These are phyloP conservation scores for Parauchenoglanis ngamensis DNA, from an alignment of 2,797 vertebrate genomes.

Conservation along the genomic window DNA sequence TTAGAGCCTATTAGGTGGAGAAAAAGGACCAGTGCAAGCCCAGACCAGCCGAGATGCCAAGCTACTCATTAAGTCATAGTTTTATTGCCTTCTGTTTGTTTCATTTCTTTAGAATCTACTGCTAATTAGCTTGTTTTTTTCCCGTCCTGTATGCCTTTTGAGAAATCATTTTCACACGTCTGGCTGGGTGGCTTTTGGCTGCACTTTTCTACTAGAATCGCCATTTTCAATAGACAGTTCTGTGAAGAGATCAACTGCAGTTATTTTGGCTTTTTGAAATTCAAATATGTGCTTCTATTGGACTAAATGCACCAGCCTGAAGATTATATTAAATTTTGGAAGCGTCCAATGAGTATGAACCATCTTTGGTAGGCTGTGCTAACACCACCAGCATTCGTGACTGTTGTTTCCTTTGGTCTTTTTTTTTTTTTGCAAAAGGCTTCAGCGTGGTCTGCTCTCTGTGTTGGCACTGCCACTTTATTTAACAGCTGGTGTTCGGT, in stretches of 20 bases:
- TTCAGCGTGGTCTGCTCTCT: not conserved
- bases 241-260: conserved; percentile 9
- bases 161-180: conserved; percentile 47
- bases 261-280: not conserved
- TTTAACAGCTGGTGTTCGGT: conserved; percentile 35
- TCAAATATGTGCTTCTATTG: not conserved
- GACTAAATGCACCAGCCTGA: not conserved
- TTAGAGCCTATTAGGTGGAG: conserved; percentile 74
- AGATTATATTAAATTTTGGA: conserved; percentile 3
- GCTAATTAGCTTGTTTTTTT: conserved; percentile 54
- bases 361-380: not conserved
- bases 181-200: conserved; percentile 16
- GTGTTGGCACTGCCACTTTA: conserved; percentile 23
- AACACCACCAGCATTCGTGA: conserved; percentile 1
- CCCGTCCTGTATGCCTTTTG: conserved; percentile 41
- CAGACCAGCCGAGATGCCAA: conserved; percentile 65
- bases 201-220: conserved; percentile 17
- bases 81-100: conserved; percentile 58
- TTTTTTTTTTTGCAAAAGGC: not conserved
- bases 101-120: conserved; percentile 54
- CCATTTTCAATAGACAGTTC: not conserved
- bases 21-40: conserved; percentile 65
- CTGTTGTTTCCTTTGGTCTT: conserved; percentile 27
- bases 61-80: conserved; percentile 70
- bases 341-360: not conserved